Conservation (phyloP, 2,113 vertebrate genomes). For the Burhinus bistriatus region DNA sequence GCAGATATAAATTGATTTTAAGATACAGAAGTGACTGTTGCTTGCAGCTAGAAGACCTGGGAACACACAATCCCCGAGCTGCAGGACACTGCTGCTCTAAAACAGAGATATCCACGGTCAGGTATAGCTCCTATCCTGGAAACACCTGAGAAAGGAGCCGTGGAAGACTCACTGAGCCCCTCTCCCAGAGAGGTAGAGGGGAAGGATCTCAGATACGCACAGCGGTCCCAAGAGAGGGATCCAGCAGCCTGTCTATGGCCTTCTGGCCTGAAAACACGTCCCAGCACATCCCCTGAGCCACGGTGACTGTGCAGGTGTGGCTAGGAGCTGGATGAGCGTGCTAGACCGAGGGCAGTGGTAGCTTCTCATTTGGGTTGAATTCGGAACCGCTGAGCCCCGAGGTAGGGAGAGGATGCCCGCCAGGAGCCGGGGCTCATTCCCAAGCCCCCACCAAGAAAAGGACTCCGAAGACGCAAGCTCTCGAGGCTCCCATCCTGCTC, state of each 20-base stretch:
- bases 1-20: neutral
- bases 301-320: neutral
- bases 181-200: neutral
- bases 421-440: neutral
- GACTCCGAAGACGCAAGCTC: neutral
- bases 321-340: neutral
- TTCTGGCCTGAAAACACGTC: neutral
- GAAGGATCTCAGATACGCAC: neutral
- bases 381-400: neutral
- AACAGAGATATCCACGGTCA: neutral
- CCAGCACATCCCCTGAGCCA: neutral
- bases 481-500: neutral
- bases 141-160: neutral
- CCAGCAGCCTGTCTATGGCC: neutral
- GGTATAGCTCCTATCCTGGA: neutral
- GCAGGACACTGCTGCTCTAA: neutral
- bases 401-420: neutral
- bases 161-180: neutral
- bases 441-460: neutral
- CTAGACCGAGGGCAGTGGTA: neutral
- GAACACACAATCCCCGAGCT: neutral
- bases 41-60: neutral
- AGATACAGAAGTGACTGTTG: neutral
- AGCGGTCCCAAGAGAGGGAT: neutral
- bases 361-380: neutral